phyloP scores from a whole-genome alignment of 2,113 vertebrate species.

The Sebastes schlegelii region DNA sequence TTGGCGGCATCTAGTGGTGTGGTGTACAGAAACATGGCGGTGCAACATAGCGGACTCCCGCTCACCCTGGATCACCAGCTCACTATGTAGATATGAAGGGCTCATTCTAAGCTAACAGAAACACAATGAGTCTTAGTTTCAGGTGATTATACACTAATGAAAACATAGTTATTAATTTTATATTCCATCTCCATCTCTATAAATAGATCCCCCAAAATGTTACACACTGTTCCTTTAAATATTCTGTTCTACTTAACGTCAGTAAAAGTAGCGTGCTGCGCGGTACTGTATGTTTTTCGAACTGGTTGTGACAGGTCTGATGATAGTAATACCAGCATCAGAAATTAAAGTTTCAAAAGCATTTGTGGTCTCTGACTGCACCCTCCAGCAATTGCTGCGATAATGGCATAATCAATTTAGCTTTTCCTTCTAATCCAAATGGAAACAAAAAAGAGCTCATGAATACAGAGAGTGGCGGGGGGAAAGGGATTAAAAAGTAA shows the following conservation, averaged over 20 bases:
- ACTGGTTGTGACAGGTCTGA: slow-evolving; percentile 15
- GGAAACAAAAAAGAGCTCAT: slow-evolving; percentile 48
- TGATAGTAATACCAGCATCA: slow-evolving; percentile 31
- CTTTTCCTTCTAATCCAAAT: slow-evolving; percentile 52
- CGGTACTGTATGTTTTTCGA: slow-evolving; percentile 17
- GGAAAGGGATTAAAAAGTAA: slow-evolving; percentile 59
- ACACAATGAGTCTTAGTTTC: too few species aligned
- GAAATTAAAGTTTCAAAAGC: slow-evolving; percentile 53
- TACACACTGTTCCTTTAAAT: background rate
- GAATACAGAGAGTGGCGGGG: slow-evolving; percentile 14
- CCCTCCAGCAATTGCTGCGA: slow-evolving; percentile 45
- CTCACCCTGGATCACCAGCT: too few species aligned
- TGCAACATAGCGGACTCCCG: too few species aligned
- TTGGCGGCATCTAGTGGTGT: too few species aligned
- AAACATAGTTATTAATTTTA: too few species aligned
- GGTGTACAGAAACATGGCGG: too few species aligned
- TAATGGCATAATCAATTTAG: slow-evolving; percentile 54
- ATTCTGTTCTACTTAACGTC: slow-evolving; percentile 19
- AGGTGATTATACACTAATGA: too few species aligned
- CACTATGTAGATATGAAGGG: too few species aligned
- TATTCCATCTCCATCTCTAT: too few species aligned
- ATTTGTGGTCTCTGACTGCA: slow-evolving; percentile 17
- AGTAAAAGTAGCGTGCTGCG: background rate
- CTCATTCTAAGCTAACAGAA: too few species aligned
- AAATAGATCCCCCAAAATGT: too few species aligned